Evolutionary conservation across 2,888 invertebrate genomes (phyloP), one percentile per base, ranked within the genome.

Genomic region (Ormia ochracea): DNA sequence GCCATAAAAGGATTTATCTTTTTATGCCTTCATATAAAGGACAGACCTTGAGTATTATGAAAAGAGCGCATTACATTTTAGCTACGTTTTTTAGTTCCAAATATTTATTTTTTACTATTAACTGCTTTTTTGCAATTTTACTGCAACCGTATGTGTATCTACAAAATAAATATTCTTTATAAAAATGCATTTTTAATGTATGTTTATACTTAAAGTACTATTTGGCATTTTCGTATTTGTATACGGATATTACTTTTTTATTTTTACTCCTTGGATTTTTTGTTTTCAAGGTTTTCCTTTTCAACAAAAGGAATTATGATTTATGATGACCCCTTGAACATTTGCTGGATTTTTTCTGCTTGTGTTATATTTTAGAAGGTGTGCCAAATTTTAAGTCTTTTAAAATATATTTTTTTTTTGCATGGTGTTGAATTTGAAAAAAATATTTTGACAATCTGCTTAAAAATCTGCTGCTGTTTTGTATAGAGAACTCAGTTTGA

Each of bases 401-500:
- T 68, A 28, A 19, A 28, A 3, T 26, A 75, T 45, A 45, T 28
- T 38, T 41, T 43, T n/a, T 66, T 66, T 77, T 68, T 50, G 52
- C 52, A 54, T 43, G 45, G 77, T 43, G 23, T 70, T 63, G 23
- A 66, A 36, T 50, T 41, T 66, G 81, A 82, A 61, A 61, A 50
- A 77, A 76, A 78, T 66, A 74, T 81, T 78, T 80, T 52, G 41
- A 58, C 68, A 61, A 81, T 52, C 63, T 81, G 76, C 77, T 77
- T 54, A 75, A 78, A 66, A 72, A 68, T 75, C 58, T 63, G 81
- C 82, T 84, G 84, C 82, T 86, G 85, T 88, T 87, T 89, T 86
- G 86, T 86, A 86, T 87, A 88, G 86, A 84, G 80, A 72, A 87
- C 86, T 89, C 89, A 89, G 89, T 89, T 85, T 86, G 86, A 86